Conservation (phyloP, 2,888 invertebrate genomes). For the Busseola fusca region DNA sequence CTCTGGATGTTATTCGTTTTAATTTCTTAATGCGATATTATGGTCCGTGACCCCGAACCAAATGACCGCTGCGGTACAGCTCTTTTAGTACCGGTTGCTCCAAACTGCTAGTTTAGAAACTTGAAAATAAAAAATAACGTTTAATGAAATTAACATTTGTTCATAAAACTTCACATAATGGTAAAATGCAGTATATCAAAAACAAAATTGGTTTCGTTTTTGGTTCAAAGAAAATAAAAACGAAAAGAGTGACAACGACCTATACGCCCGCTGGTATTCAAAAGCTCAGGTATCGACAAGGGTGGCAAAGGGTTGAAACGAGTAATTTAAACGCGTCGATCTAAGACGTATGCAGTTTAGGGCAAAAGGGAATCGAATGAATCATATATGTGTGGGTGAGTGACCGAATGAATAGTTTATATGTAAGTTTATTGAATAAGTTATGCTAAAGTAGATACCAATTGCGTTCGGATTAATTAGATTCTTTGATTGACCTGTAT, state of each 20-base stretch:
- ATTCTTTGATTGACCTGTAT: constrained; percentile 16
- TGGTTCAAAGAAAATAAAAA: constrained; percentile 21
- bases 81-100: neutral
- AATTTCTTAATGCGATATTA: neutral
- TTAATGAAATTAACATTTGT: neutral
- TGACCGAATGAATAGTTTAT: constrained; percentile 27
- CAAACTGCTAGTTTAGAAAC: neutral
- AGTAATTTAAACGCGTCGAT: constrained; percentile 52
- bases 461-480: constrained; percentile 1
- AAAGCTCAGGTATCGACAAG: constrained; percentile 52
- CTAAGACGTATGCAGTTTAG: constrained; percentile 54
- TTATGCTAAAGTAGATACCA: constrained; percentile 23
- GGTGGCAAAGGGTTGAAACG: constrained; percentile 51
- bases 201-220: no score
- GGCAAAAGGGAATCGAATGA: constrained; percentile 52
- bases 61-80: neutral
- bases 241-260: constrained; percentile 16
- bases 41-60: neutral
- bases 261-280: constrained; percentile 32
- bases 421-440: constrained; percentile 40
- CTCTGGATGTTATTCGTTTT: neutral
- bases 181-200: no score
- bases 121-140: neutral
- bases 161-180: no score
- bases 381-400: constrained; percentile 37